Evolutionary conservation across 2,888 invertebrate genomes (phyloP).

Genomic region (Ormia ochracea): DNA sequence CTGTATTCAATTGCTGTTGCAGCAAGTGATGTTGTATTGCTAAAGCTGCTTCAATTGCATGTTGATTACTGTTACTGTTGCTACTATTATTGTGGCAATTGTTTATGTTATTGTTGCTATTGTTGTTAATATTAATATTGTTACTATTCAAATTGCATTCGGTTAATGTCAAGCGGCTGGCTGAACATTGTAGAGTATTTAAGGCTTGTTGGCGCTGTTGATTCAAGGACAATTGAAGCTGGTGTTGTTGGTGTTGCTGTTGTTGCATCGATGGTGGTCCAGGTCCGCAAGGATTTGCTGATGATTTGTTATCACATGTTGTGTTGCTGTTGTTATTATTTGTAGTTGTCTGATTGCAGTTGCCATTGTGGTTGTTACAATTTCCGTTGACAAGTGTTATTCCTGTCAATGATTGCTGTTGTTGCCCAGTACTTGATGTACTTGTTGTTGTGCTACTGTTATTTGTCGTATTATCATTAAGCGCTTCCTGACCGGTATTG

Average conservation of each 20-base stretch:
- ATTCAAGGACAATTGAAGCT: constrained; percentile 47
- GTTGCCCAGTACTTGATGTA: constrained; percentile 58
- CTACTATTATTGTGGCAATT: constrained; percentile 42
- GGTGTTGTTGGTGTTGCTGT: constrained; percentile 62
- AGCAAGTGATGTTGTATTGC: constrained; percentile 61
- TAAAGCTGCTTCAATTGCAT: constrained; percentile 66
- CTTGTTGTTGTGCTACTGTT: constrained; percentile 57
- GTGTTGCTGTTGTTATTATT: constrained; percentile 29
- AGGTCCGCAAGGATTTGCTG: constrained; percentile 63
- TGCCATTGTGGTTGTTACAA: constrained; percentile 70
- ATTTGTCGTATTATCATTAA: constrained; percentile 65
- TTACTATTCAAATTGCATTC: constrained; percentile 69
- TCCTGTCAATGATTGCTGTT: constrained; percentile 57
- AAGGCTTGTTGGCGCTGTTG: constrained; percentile 60
- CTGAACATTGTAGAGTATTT: constrained; percentile 59
- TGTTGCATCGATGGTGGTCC: constrained; percentile 63
- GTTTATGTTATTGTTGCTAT: constrained; percentile 46
- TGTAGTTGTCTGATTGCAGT: constrained; percentile 49
- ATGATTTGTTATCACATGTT: constrained; percentile 58
- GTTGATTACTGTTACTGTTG: constrained; percentile 44
- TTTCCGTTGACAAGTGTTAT: constrained; percentile 73
- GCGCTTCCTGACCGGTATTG: constrained; percentile 64
- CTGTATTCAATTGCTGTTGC: constrained; percentile 61
- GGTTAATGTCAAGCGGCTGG: constrained; percentile 67
- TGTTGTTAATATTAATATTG: constrained; percentile 55